These are phyloP conservation scores for Cliona cf. orientalis DNA, from an alignment of 37 sponge, comb jelly and placozoan genomes.

Conservation along the genomic window DNA sequence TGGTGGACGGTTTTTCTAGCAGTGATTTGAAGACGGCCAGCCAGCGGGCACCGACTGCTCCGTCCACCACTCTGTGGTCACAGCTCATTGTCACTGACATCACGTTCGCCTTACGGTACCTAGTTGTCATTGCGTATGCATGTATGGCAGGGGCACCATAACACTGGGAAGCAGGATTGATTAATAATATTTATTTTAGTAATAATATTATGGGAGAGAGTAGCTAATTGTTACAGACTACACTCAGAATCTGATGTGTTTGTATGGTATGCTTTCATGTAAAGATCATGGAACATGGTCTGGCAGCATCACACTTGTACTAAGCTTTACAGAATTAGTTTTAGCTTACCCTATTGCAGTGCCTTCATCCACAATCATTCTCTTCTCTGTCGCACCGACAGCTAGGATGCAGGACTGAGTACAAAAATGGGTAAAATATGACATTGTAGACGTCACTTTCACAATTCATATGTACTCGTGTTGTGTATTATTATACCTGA, in stretches of 20 bases:
- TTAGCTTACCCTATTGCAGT: constrained; percentile 40
- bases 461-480: background rate
- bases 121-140: no score
- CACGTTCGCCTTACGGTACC: constrained; percentile 61
- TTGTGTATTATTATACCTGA: constrained; percentile 51
- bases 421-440: background rate
- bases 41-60: constrained; percentile 97
- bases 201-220: no score
- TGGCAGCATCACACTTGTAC: background rate
- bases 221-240: no score
- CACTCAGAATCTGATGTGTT: no score
- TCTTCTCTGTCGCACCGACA: constrained; percentile 93
- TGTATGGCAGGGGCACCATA: no score
- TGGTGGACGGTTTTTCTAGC: constrained; percentile 86
- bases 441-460: no score
- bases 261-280: background rate
- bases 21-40: constrained; percentile 70
- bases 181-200: no score
- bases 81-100: constrained; percentile 98
- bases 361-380: constrained; percentile 70
- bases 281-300: background rate
- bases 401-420: constrained; percentile 91
- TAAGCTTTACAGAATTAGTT: background rate
- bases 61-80: constrained; percentile 98
- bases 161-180: no score